Conservation (phyloP, 2,888 invertebrate species). For the Acleris emargana region DNA sequence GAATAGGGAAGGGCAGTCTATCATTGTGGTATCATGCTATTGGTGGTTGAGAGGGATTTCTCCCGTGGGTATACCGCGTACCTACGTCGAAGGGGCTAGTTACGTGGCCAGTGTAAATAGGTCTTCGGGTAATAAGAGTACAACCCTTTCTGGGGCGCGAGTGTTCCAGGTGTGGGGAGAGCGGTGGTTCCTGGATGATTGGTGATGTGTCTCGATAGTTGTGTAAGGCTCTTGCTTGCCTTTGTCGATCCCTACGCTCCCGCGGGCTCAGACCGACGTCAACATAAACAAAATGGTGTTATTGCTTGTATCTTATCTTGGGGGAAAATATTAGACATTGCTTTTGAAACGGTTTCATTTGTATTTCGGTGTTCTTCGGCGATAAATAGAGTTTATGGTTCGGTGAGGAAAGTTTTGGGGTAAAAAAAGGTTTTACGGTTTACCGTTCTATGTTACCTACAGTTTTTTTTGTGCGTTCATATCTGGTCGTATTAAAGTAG, state of each 20-base stretch:
- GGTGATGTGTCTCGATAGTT: conserved; percentile 57
- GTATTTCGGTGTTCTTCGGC: conserved; percentile 28
- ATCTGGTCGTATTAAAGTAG: no score
- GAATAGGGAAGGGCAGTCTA: conserved; percentile 45
- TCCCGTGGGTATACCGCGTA: conserved; percentile 54
- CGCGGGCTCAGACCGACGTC: conserved; percentile 65
- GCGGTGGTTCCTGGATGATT: conserved; percentile 45
- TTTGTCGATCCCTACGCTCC: conserved; percentile 56
- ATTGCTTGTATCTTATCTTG: conserved; percentile 75
- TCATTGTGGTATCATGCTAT: conserved; percentile 57
- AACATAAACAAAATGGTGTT: conserved; percentile 78
- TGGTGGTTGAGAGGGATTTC: conserved; percentile 50
- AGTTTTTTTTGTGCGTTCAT: no score
- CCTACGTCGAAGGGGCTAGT: conserved; percentile 51
- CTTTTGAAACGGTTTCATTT: conserved; percentile 39
- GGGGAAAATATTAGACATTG: conserved; percentile 63
- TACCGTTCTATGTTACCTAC: no score
- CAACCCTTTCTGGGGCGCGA: conserved; percentile 24
- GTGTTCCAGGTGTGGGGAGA: conserved; percentile 35
- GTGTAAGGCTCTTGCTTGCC: conserved; percentile 53
- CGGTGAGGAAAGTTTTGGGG: not conserved
- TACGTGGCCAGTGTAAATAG: conserved; percentile 47
- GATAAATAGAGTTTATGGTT: conserved; percentile 9
- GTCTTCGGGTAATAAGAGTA: conserved; percentile 41
- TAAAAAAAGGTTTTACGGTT: not conserved